Evolutionary conservation across 1,140 invertebrate genomes (phyloP).

Genomic region (Euura lappo): DNA sequence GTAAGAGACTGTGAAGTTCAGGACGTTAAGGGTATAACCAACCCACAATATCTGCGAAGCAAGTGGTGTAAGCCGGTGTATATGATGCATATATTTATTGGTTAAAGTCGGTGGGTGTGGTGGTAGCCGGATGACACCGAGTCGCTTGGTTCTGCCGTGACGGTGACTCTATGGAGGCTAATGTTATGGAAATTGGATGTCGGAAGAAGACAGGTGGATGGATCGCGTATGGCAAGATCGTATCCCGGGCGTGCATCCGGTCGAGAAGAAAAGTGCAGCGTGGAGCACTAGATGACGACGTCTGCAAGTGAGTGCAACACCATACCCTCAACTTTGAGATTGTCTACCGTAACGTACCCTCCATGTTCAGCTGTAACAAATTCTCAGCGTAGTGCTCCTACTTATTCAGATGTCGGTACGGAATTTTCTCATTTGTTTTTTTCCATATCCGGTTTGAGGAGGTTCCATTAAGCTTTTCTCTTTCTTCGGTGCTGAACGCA

Average conservation of each 20-base stretch:
- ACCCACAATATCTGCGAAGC: neutral
- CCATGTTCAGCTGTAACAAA: neutral
- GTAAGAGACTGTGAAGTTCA: neutral
- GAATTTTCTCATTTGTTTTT: neutral
- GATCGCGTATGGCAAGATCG: conserved; percentile 2
- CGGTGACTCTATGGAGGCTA: conserved; percentile 43
- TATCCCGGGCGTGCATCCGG: conserved; percentile 2
- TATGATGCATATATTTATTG: conserved; percentile 6
- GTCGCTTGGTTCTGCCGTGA: conserved; percentile 27
- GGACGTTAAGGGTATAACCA: neutral
- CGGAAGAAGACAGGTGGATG: conserved; percentile 45
- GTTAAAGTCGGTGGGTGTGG: conserved; percentile 9
- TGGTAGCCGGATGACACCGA: conserved; percentile 27
- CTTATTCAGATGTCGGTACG: conserved; percentile 1
- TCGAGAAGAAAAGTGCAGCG: conserved; percentile 22
- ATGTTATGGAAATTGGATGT: conserved; percentile 59
- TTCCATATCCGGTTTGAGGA: neutral
- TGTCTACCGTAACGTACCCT: too few species aligned
- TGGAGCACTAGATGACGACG: conserved; percentile 17
- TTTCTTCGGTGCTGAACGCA: neutral
- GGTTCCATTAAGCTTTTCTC: neutral
- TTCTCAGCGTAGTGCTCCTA: neutral
- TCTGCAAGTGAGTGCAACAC: neutral
- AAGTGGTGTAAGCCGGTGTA: conserved; percentile 1
- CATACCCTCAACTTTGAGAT: too few species aligned